These are phyloP conservation scores for Hypomesus transpacificus DNA, from an alignment of 2,113 vertebrate species.

Conservation along the genomic window DNA sequence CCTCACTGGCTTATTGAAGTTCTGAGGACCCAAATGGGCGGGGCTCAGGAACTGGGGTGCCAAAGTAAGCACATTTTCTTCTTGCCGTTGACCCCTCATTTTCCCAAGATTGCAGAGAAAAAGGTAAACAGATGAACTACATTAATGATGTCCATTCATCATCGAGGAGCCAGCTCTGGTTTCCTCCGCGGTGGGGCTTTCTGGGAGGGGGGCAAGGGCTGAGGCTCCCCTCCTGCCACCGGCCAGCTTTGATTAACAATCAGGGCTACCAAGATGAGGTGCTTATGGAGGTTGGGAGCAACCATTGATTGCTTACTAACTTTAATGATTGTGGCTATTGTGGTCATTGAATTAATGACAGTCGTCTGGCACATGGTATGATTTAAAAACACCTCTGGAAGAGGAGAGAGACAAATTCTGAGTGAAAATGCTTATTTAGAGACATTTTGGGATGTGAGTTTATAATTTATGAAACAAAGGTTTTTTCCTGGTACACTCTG, in stretches of 20 bases:
- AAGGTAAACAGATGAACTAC: constrained; percentile 71
- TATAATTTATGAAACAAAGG: too few species aligned
- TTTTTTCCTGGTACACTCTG: neutral
- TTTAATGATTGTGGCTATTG: neutral
- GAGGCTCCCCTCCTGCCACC: constrained; percentile 34
- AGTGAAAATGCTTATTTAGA: constrained; percentile 15
- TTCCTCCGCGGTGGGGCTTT: constrained; percentile 58
- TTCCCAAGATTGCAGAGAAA: constrained; percentile 62
- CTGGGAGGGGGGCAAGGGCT: constrained; percentile 38
- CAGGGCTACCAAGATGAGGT: constrained; percentile 31
- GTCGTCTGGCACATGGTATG: neutral
- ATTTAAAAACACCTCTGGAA: too few species aligned
- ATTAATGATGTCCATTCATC: constrained; percentile 76
- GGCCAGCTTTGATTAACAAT: constrained; percentile 55
- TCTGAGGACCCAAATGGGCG: constrained; percentile 44
- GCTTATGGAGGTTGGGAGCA: neutral
- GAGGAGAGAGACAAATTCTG: constrained; percentile 19
- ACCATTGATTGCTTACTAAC: neutral
- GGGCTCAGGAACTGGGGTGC: constrained; percentile 49
- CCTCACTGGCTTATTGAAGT: constrained; percentile 41
- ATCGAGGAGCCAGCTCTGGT: constrained; percentile 56
- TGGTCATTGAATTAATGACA: neutral
- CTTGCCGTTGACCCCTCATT: constrained; percentile 61
- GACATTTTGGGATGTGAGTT: neutral
- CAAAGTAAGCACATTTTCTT: constrained; percentile 58